phyloP scores from a whole-genome alignment of 2,888 invertebrate species.

The Dicranocentrus wangi region DNA sequence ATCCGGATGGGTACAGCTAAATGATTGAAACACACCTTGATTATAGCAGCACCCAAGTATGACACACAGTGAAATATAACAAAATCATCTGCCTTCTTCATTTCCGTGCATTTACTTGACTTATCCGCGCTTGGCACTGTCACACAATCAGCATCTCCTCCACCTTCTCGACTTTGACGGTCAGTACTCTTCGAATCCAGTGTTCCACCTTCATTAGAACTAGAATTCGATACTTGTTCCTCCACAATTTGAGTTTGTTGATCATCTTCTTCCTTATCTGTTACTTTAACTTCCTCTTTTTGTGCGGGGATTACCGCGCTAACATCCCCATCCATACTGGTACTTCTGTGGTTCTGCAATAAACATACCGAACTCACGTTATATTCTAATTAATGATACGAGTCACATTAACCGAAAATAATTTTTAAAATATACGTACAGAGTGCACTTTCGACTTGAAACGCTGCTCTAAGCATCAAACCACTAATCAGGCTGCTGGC shows the following conservation, averaged over 20 bases:
- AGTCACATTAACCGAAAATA: background rate
- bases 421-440: background rate
- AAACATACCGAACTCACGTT: background rate
- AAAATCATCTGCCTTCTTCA: conserved; percentile 82
- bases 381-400: background rate
- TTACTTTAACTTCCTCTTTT: background rate
- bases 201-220: background rate
- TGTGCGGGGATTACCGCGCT: background rate
- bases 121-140: background rate
- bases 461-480: background rate
- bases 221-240: background rate
- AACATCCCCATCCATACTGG: background rate
- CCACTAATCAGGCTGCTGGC: too few relatives aligned
- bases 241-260: background rate
- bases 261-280: background rate
- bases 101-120: background rate
- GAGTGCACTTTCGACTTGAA: background rate
- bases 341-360: too few relatives aligned
- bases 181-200: background rate
- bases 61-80: conserved; percentile 94
- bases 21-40: conserved; percentile 75
- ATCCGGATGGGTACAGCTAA: background rate
- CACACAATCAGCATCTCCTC: background rate
- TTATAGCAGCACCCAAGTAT: conserved; percentile 92
- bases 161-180: background rate